A percentile compares a stretch with the other conserved stretches of the same genome.
phyloP scores from a whole-genome alignment of 2,888 invertebrate species.

The Coremacera marginata region DNA sequence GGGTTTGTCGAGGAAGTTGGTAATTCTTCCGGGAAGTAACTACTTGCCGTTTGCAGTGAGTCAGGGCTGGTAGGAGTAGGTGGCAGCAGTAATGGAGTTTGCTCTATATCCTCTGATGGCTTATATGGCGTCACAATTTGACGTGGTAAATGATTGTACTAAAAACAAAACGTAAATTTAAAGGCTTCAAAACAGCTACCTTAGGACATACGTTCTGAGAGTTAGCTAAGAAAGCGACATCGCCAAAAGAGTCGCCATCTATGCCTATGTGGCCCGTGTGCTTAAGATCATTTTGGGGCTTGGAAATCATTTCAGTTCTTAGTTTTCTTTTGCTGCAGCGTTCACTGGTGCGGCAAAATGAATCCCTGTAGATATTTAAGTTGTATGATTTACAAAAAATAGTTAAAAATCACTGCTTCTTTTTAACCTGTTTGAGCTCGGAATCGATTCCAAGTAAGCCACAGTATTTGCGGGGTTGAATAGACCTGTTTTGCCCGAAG shows the following conservation, averaged over 20 bases:
- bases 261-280: constrained; percentile 96
- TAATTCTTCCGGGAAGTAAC: constrained; percentile 66
- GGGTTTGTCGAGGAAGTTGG: constrained; percentile 66
- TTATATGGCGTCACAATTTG: constrained; percentile 92
- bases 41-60: constrained; percentile 69
- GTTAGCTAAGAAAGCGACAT: constrained; percentile 77
- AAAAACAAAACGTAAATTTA: constrained; percentile 37
- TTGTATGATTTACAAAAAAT: background rate
- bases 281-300: constrained; percentile 95
- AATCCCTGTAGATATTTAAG: constrained; percentile 68
- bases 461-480: constrained; percentile 93
- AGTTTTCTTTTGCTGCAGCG: constrained; percentile 76
- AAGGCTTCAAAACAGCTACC: background rate
- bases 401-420: background rate
- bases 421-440: constrained; percentile 62
- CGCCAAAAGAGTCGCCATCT: constrained; percentile 97
- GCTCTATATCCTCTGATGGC: constrained; percentile 85
- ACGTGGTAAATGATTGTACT: constrained; percentile 84
- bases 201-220: constrained; percentile 65
- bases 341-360: constrained; percentile 74
- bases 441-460: constrained; percentile 79
- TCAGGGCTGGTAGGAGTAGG: constrained; percentile 69
- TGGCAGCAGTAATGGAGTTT: constrained; percentile 75
- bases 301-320: constrained; percentile 93
- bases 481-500: constrained; percentile 91